Conservation (phyloP, 2,113 vertebrate species). For the Tetrao urogallus region DNA sequence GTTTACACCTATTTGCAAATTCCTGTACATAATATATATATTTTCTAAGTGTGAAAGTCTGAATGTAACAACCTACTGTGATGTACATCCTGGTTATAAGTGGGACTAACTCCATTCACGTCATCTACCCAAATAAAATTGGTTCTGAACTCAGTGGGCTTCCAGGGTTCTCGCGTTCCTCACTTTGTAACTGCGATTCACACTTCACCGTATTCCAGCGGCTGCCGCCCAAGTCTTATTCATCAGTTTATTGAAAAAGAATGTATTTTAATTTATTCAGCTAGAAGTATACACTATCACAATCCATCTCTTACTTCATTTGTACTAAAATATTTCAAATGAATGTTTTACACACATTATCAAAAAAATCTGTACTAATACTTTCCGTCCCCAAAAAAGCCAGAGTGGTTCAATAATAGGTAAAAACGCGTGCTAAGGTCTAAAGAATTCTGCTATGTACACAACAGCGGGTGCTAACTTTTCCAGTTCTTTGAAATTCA, state of each 20-base stretch:
- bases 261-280: conserved; percentile 80
- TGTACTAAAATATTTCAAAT: conserved; percentile 86
- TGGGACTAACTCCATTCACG: conserved; percentile 65
- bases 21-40: conserved; percentile 82
- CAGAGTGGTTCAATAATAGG: conserved; percentile 75
- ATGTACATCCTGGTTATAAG: conserved; percentile 77
- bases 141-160: conserved; percentile 59
- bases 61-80: conserved; percentile 80
- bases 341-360: conserved; percentile 83
- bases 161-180: not conserved
- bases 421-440: conserved; percentile 70
- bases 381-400: conserved; percentile 63
- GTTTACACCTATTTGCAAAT: conserved; percentile 80
- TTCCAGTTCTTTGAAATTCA: conserved; percentile 62
- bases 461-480: conserved; percentile 61
- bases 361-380: conserved; percentile 79
- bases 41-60: conserved; percentile 84
- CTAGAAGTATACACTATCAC: conserved; percentile 82
- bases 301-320: conserved; percentile 78
- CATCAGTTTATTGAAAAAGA: conserved; percentile 71
- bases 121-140: conserved; percentile 75
- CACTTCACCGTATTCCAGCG: not conserved
- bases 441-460: conserved; percentile 67
- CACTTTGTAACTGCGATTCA: not conserved
- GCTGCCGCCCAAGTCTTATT: not conserved